A percentile compares a stretch with the other conserved stretches of the same genome.
phyloP scores from a whole-genome alignment of 2,888 invertebrate species.

The Ernsta delagoae region DNA sequence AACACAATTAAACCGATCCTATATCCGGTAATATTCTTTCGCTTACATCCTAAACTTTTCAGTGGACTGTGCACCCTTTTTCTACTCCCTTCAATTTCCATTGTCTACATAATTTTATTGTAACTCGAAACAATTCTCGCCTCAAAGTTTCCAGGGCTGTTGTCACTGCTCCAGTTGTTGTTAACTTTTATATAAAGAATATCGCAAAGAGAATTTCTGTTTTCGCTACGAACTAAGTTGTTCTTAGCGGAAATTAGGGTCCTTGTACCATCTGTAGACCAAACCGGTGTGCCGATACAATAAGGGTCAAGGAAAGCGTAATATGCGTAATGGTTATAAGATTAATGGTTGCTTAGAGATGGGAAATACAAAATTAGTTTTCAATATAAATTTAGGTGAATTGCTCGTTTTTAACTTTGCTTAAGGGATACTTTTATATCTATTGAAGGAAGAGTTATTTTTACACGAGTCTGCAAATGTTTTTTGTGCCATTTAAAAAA shows the following conservation, averaged over 20 bases:
- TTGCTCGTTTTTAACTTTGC: no score
- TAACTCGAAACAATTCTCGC: slow-evolving; percentile 25
- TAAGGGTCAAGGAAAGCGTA: background rate
- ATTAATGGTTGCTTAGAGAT: no score
- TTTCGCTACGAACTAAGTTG: slow-evolving; percentile 19
- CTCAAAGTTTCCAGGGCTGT: slow-evolving; percentile 28
- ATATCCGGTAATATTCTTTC: no score
- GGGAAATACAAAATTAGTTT: no score
- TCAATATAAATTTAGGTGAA: no score
- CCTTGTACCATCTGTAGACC: background rate
- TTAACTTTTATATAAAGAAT: slow-evolving; percentile 31
- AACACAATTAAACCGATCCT: no score
- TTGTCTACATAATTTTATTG: slow-evolving; percentile 19
- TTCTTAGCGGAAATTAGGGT: slow-evolving; percentile 7
- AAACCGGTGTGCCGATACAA: background rate
- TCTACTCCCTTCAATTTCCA: slow-evolving; percentile 7
- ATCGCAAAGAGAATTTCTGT: slow-evolving; percentile 12
- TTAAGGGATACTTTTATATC: no score
- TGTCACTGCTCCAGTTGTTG: slow-evolving; percentile 23
- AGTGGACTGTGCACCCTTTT: background rate
- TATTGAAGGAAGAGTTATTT: no score
- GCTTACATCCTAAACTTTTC: background rate
- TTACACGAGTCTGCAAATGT: no score
- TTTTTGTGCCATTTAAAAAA: no score
- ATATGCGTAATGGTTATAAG: background rate